Conservation (phyloP, 2,113 vertebrate genomes). For the Periophthalmodon schlosseri region DNA sequence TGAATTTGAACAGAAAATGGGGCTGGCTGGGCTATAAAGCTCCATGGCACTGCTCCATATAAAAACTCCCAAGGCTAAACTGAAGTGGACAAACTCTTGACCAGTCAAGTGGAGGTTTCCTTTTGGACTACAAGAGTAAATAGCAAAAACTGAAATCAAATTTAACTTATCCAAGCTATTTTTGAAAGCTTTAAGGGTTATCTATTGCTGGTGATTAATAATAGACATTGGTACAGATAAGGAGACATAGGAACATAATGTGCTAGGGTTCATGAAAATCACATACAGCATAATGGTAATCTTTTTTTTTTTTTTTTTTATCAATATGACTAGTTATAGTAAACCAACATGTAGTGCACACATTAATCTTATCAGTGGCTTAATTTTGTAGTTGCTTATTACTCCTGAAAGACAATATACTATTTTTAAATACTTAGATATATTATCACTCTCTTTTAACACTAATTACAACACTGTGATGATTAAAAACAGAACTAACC, state of each 20-base stretch:
- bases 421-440: too few relatives aligned
- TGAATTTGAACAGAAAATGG: neutral
- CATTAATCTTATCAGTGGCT: too few relatives aligned
- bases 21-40: neutral
- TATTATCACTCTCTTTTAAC: too few relatives aligned
- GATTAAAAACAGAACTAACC: neutral
- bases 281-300: neutral
- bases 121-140: neutral
- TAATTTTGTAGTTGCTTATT: neutral
- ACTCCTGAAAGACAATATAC: too few relatives aligned
- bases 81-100: conserved; percentile 7
- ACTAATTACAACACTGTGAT: neutral
- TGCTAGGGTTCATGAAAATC: neutral
- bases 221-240: neutral
- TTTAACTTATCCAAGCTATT: neutral
- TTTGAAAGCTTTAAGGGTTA: neutral
- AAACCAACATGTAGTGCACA: too few relatives aligned
- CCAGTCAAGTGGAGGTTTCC: conserved; percentile 16
- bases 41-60: neutral
- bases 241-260: neutral
- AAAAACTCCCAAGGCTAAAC: neutral
- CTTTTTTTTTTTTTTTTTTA: too few relatives aligned
- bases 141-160: conserved; percentile 8
- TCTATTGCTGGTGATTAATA: neutral
- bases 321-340: too few relatives aligned